Percentiles rank a stretch among this genome's conserved stretches.
phyloP scores from a whole-genome alignment of 2,113 vertebrate species.

The Ictalurus furcatus region DNA sequence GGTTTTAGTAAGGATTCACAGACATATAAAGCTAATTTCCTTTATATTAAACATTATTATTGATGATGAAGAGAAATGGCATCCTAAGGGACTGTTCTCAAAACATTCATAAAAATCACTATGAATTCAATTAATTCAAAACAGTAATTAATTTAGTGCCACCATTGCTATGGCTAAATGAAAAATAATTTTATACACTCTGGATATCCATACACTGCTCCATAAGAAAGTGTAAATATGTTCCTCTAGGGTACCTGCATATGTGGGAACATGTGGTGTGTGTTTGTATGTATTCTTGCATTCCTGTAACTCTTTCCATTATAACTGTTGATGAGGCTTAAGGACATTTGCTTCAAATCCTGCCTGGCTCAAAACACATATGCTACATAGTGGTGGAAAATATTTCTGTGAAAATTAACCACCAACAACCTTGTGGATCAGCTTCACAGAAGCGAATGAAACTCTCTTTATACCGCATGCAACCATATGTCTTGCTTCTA shows the following conservation, averaged over 20 bases:
- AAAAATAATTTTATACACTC: background rate
- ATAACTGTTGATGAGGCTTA: constrained; percentile 41
- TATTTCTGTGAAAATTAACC: constrained; percentile 30
- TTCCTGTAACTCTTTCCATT: constrained; percentile 52
- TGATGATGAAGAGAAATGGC: background rate
- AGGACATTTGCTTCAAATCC: constrained; percentile 53
- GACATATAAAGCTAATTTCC: background rate
- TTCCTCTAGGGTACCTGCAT: constrained; percentile 24
- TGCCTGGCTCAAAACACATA: constrained; percentile 43
- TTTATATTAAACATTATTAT: background rate
- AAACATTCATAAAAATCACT: background rate
- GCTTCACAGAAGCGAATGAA: background rate
- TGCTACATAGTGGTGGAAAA: constrained; percentile 20
- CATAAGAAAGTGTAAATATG: background rate
- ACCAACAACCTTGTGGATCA: constrained; percentile 10
- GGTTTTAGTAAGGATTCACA: background rate
- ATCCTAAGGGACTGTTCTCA: background rate
- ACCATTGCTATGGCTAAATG: background rate
- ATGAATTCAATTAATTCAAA: background rate
- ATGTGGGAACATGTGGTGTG: background rate
- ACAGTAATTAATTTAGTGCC: background rate
- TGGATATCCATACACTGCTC: background rate
- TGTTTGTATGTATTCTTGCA: constrained; percentile 35
- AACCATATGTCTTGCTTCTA: background rate
- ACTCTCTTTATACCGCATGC: background rate